These are phyloP conservation scores for Nipponia nippon DNA, from an alignment of 2,113 vertebrate species.

Conservation along the genomic window DNA sequence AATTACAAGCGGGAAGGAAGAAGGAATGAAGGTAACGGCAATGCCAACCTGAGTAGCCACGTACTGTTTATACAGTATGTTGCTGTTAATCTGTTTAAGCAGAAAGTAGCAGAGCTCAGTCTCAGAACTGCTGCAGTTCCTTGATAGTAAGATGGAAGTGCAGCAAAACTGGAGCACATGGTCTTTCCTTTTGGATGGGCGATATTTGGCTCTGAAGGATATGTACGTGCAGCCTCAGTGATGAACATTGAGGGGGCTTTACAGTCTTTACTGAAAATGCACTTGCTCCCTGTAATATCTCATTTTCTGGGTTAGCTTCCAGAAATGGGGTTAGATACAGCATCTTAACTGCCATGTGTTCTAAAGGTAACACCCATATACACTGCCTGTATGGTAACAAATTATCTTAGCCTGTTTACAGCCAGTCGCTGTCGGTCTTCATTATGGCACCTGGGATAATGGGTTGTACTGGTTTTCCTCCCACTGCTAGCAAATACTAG, in stretches of 20 bases:
- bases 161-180: background rate
- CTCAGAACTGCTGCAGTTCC: background rate
- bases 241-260: background rate
- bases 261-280: background rate
- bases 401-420: background rate
- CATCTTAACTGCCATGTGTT: background rate
- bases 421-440: background rate
- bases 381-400: background rate
- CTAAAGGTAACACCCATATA: background rate
- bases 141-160: background rate
- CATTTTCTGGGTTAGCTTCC: background rate
- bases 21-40: constrained; percentile 87
- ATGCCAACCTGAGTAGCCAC: background rate
- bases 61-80: background rate
- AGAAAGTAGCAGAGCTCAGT: background rate
- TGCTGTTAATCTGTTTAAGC: background rate
- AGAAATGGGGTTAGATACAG: background rate
- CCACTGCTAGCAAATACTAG: background rate
- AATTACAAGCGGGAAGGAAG: constrained; percentile 86
- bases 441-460: background rate
- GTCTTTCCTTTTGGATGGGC: background rate
- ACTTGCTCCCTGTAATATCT: background rate
- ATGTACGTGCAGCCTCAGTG: background rate
- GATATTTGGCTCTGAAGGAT: background rate
- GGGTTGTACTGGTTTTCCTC: background rate